Evolutionary conservation across 2,888 invertebrate species (phyloP).

Genomic region (Pammene fasciana): DNA sequence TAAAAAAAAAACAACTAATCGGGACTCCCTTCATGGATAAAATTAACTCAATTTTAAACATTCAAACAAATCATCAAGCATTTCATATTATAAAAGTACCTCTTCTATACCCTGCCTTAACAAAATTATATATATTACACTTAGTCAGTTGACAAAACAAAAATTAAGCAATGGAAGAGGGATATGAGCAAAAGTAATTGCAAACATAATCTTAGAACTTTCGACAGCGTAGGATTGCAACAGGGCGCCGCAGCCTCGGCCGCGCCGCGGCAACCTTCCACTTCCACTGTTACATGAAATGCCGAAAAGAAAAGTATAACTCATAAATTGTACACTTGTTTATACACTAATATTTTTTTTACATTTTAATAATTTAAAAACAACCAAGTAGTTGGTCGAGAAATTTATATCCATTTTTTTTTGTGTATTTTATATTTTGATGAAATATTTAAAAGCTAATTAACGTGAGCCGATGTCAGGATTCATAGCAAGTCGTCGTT

Average conservation of each 20-base stretch:
- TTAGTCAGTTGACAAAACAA: constrained; percentile 79
- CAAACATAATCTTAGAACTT: constrained; percentile 70
- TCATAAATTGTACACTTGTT: constrained; percentile 84
- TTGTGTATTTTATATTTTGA: constrained; percentile 84
- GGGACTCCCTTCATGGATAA: constrained; percentile 79
- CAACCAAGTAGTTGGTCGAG: constrained; percentile 83
- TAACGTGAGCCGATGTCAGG: constrained; percentile 84
- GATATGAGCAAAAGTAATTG: constrained; percentile 79
- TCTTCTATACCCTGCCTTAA: constrained; percentile 83
- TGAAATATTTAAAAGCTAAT: constrained; percentile 84
- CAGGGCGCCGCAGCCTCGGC: constrained; percentile 42
- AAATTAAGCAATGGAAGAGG: constrained; percentile 79
- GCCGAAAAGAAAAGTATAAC: constrained; percentile 83
- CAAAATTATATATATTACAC: constrained; percentile 75
- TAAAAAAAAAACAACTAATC: constrained; percentile 79
- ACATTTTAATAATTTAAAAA: constrained; percentile 84
- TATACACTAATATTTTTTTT: constrained; percentile 83
- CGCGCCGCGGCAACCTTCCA: constrained; percentile 46
- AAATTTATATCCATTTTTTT: constrained; percentile 83
- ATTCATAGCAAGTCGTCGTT: constrained; percentile 84
- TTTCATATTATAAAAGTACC: constrained; percentile 78
- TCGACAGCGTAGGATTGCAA: constrained; percentile 67
- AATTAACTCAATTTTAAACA: constrained; percentile 80
- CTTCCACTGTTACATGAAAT: constrained; percentile 78
- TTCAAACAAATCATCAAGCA: constrained; percentile 79